Conservation (phyloP, 2,888 invertebrate species). For the Dryocosmus kuriphilus region DNA sequence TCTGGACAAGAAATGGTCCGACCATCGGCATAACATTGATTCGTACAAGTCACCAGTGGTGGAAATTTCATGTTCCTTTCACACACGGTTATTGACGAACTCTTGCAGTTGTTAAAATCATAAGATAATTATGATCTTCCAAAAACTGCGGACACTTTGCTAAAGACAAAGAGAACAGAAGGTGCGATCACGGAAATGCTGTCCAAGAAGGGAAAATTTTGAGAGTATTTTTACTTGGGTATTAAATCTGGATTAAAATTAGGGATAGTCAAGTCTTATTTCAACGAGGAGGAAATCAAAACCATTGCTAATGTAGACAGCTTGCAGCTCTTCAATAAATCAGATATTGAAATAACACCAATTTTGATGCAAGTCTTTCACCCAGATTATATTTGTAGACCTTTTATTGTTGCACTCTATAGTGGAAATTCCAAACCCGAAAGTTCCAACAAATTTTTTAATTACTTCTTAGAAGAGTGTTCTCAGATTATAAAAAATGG, state of each 20-base stretch:
- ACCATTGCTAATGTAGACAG: constrained; percentile 8
- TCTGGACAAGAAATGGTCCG: no score
- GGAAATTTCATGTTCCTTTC: not conserved
- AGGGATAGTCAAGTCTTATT: not conserved
- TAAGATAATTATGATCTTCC: not conserved
- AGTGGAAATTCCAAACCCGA: constrained; percentile 47
- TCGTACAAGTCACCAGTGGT: no score
- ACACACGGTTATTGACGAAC: not conserved
- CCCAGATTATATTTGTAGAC: constrained; percentile 20
- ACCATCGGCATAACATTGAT: no score
- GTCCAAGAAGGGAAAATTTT: not conserved
- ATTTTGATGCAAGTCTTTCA: constrained; percentile 17
- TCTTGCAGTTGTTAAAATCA: not conserved
- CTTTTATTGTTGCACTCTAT: constrained; percentile 44
- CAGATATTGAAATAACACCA: not conserved
- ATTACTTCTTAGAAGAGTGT: constrained; percentile 43
- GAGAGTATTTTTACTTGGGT: not conserved
- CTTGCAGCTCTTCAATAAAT: not conserved
- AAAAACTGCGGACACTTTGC: not conserved
- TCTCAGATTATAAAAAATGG: constrained; percentile 42
- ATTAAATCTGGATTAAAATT: not conserved
- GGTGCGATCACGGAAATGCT: not conserved
- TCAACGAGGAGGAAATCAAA: not conserved
- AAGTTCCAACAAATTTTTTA: constrained; percentile 38
- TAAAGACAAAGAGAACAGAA: not conserved